Evolutionary conservation across 1,140 invertebrate genomes (phyloP), one percentile per base, ranked within the genome.

Genomic region (Drosophila gunungcola): DNA sequence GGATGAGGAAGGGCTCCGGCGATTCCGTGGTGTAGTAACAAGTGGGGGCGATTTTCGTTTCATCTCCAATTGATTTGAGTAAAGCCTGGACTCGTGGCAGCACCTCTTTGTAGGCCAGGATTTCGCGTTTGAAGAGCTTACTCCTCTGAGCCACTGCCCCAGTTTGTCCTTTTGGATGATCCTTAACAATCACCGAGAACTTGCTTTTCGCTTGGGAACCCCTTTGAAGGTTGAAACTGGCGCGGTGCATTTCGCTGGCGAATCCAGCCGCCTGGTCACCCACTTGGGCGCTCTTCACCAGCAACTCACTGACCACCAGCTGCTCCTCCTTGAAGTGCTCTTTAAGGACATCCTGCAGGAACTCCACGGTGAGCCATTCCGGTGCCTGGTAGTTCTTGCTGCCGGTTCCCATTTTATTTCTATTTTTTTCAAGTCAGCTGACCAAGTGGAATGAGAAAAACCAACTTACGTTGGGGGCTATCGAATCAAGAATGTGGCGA

Each of bases 1-100:
- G 63, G 0, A 92, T 79, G 10, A 92, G 58, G 21, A 92, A 91
- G 0, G 91, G 91, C 56, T 91, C 85, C 11, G 91, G 91, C 13
- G 70, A 68, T 52, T 92, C 91, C 9, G 91, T 92, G 16, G 91
- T 91, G n/a, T 92, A 92, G 41, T 92, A 92, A 25, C 91, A 92
- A n/a, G 60, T 70, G 4, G 91, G 91, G 0, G 91, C 82, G 43
- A 92, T 89, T 57, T 92, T 88, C 4, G 86, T 81, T 34, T 75
- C 77, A 49, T 92, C 91, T 16, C 91, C 91, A 46, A 92, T 90
- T 2, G 89, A 83, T 3, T 82, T 73, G 2, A 92, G 73, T 0
- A 92, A 67, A 0, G 68, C 63, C 51, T 91, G 84, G 4, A 92
- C 79, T 0, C 90, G 62, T 0, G 91, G 91, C 7, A 92, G 36